phyloP scores from a whole-genome alignment of 2,113 vertebrate genomes.

The Pseudorasbora parva region DNA sequence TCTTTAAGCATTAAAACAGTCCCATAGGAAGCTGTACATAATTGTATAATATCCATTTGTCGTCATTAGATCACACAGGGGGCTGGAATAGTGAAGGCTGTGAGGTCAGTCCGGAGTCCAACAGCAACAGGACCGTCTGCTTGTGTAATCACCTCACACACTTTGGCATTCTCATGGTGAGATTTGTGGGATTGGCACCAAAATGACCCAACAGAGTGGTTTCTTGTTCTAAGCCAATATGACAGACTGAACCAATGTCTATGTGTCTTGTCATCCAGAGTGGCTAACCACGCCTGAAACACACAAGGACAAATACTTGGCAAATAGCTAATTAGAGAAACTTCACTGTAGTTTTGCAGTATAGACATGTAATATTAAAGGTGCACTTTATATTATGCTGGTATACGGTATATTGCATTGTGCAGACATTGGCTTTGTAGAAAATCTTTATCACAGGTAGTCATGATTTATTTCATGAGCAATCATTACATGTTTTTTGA shows the following conservation, averaged over 20 bases:
- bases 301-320: background rate
- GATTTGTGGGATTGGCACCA: conserved; percentile 52
- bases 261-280: background rate
- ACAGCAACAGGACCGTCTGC: conserved; percentile 82
- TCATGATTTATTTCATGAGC: background rate
- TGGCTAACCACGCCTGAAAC: background rate
- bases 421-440: background rate
- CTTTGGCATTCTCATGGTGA: conserved; percentile 94
- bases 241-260: background rate
- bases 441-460: background rate
- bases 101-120: conserved; percentile 69
- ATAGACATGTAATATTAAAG: background rate
- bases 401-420: background rate
- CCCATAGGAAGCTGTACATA: background rate
- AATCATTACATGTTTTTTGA: no score
- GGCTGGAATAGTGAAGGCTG: conserved; percentile 88
- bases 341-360: background rate
- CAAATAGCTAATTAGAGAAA: background rate
- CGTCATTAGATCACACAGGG: conserved; percentile 80
- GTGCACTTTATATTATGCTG: background rate
- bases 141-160: conserved; percentile 93
- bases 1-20: background rate
- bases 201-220: background rate
- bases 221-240: conserved; percentile 17
- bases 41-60: conserved; percentile 19